Evolutionary conservation across 2,888 invertebrate species (phyloP), one percentile per base, ranked within the genome.

Genomic region (Oligia strigilis): DNA sequence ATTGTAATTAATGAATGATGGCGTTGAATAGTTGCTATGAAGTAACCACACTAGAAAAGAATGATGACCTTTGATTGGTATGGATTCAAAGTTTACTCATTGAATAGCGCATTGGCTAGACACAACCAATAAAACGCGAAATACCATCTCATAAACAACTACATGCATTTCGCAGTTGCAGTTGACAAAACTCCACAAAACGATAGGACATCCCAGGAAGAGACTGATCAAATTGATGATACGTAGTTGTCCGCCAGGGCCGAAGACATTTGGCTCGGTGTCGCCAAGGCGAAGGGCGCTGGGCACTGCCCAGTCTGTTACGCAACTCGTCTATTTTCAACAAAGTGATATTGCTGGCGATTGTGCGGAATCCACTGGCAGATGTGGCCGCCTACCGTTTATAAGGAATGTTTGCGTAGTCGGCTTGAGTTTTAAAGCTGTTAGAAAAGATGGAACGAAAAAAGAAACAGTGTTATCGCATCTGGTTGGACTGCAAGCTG

Each of bases 271-370:
- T 93, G 92, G 92, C 93, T 91, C 89, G 75, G 74, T 60, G 88
- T 85, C 87, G 87, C 85, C 92, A 93, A 93, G 93, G 93, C 91
- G 92, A 93, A 93, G 93, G 93, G 92, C 92, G 86, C 87, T 91
- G 92, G 92, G 90, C 91, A 81, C 74, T 75, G 84, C 82, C 85
- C 90, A 89, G 87, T 52, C 77, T 75, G 65, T 88, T 87, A 88
- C 88, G 85, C 78, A 89, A 89, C 85, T 60, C 75, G 36, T 86
- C 89, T 89, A 89, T 89, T 90, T 87, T 89, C 81, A 86, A 84
- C 86, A 84, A 85, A 82, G 71, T 82, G 72, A 83, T 87, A 87
- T 88, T 81, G 82, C 77, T 87, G 83, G 84, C 79, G 84, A 88
- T 88, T 82, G 73, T 81, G 79, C 69, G 81, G 86, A 84, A 86